Evolutionary conservation across 2,113 vertebrate species (phyloP), one percentile per base, ranked within the genome.

Genomic region (Cacatua alba): DNA sequence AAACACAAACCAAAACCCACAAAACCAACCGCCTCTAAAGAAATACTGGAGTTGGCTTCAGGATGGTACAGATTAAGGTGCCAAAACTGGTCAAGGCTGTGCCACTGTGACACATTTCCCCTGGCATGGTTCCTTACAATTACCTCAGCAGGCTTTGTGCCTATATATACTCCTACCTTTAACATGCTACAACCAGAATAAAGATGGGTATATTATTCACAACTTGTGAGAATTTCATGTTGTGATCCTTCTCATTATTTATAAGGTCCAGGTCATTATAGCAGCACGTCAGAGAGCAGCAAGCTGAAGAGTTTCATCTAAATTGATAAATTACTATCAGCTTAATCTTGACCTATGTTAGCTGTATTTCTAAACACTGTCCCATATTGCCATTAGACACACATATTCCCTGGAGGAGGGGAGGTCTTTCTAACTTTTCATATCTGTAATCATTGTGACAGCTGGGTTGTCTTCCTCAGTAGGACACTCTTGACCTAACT

Each of bases 1-100:
- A 25, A 48, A 29, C 15, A 0, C 3, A 52, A 26, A 78, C 2
- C 7, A 29, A 43, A 81, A 67, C 18, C 2, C 0, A 2, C 18
- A 21, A 82, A 72, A 39, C 17, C 20, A 89, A 33, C 8, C 13
- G 33, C 24, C 19, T 57, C 15, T 86, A 14, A 71, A 79, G 80
- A 75, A 17, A 1, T 44, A 53, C 25, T 51, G 29, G 41, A 59
- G 6, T 1, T 83, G 60, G 7, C 33, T 67, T 86, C 46, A 82
- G 37, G 17, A 21, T 39, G 17, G 10, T 37, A 25, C 21, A 53
- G 35, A 65, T 52, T 31, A 43, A 43, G 68, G 23, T 51, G 19
- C 72, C 4, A 7, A 71, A 71, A 51, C 0, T 79, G 48, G 19
- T 11, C 59, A 26, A 60, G 39, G 39, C 19, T 82, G 6, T 75